Evolutionary conservation across 1,140 invertebrate species (phyloP).

Genomic region (Adelges cooleyi): DNA sequence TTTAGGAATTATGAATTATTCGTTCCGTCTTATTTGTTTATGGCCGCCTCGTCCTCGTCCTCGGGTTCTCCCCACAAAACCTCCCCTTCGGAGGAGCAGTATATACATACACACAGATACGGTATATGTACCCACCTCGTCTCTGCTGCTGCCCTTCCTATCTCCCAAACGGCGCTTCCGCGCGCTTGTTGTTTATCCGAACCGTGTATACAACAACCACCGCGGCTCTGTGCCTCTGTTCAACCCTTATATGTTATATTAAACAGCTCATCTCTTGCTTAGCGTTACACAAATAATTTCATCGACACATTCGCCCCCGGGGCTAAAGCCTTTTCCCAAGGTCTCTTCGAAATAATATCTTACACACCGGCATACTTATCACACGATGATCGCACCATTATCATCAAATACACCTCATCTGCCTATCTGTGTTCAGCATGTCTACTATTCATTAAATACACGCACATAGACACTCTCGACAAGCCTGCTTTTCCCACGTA

Average conservation of each 20-base stretch:
- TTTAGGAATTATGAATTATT: constrained; percentile 29
- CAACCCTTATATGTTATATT: too few relatives aligned
- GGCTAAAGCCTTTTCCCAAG: neutral
- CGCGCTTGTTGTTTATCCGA: neutral
- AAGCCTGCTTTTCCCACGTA: too few relatives aligned
- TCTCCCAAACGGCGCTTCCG: neutral
- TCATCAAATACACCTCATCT: too few relatives aligned
- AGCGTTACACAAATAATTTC: neutral
- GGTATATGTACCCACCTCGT: neutral
- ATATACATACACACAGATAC: too few relatives aligned
- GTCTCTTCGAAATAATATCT: too few relatives aligned
- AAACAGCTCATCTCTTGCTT: neutral
- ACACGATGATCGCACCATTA: too few relatives aligned
- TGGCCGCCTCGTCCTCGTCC: constrained; percentile 7
- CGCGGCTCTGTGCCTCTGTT: too few relatives aligned
- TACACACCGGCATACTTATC: too few relatives aligned
- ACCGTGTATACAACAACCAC: neutral
- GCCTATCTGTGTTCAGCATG: too few relatives aligned
- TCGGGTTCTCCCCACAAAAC: neutral
- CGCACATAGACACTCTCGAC: too few relatives aligned
- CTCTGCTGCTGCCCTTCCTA: neutral
- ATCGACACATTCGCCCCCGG: neutral
- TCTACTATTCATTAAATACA: too few relatives aligned
- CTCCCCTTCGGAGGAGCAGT: too few relatives aligned
- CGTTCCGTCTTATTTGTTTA: constrained; percentile 29